Conservation (phyloP, 2,113 vertebrate genomes). For the Seriola rivoliana region DNA sequence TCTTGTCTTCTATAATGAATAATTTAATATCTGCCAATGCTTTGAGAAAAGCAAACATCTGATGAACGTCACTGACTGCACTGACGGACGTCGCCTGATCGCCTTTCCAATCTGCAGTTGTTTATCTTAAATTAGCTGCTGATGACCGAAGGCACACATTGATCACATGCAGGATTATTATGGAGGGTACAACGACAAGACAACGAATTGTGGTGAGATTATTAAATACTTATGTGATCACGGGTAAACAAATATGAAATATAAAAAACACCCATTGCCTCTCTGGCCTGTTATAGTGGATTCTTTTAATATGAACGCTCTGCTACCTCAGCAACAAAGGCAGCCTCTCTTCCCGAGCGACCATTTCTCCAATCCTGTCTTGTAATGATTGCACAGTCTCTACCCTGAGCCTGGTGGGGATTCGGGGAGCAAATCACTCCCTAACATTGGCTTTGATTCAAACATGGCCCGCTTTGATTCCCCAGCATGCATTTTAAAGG, state of each 20-base stretch:
- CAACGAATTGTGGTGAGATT: not conserved
- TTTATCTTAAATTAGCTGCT: not conserved
- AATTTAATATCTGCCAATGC: not conserved
- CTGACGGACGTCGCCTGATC: no score
- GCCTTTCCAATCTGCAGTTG: not conserved
- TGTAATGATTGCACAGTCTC: constrained; percentile 45
- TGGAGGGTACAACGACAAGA: not conserved
- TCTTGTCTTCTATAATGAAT: not conserved
- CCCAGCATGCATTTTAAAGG: constrained; percentile 54
- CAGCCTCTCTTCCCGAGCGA: not conserved
- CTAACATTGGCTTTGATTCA: constrained; percentile 48
- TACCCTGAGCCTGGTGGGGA: constrained; percentile 28
- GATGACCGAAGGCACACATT: not conserved
- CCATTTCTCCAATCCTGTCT: constrained; percentile 28
- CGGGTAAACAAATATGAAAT: not conserved
- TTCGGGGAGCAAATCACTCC: constrained; percentile 3
- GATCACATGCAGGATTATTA: not conserved
- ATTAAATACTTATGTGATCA: not conserved
- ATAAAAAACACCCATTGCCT: not conserved
- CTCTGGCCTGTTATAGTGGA: not conserved
- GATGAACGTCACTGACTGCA: not conserved
- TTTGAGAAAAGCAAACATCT: not conserved
- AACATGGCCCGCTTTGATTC: constrained; percentile 41
- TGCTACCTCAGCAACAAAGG: constrained; percentile 21
- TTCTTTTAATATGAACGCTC: not conserved